Percentiles rank a stretch among this genome's conserved stretches.
Evolutionary conservation across 1,140 invertebrate species (phyloP).

Genomic region (Schmidtea mediterranea): DNA sequence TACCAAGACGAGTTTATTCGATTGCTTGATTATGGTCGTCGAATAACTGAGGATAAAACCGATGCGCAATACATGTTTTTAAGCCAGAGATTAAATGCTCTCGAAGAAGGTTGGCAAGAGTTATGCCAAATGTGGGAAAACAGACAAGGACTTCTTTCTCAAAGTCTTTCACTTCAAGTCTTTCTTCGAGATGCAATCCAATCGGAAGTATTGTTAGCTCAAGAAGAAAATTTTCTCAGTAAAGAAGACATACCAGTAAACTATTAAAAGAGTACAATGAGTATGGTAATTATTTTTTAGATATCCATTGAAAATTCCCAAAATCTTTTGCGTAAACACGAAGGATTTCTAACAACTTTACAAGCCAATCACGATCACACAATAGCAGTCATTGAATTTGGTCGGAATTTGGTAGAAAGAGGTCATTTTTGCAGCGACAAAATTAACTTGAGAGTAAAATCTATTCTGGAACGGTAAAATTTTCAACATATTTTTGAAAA

Average conservation of each 20-base stretch:
- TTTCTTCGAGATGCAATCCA: conserved; percentile 77
- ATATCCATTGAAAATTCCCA: no score
- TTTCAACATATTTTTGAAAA: no score
- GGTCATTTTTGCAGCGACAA: no score
- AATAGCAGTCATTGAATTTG: no score
- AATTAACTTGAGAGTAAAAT: no score
- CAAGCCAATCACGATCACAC: no score
- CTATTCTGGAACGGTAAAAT: no score
- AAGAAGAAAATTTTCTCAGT: conserved; percentile 59
- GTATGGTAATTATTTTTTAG: neutral
- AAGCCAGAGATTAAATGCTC: conserved; percentile 50
- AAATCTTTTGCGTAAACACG: no score
- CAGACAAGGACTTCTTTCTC: conserved; percentile 37
- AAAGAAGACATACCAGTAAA: neutral
- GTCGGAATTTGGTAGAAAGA: no score
- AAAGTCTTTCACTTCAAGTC: conserved; percentile 24
- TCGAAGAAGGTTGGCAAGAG: conserved; percentile 85
- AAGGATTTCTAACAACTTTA: no score
- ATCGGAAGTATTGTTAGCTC: conserved; percentile 67
- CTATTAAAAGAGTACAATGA: conserved; percentile 37
- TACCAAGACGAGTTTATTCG: conserved; percentile 73
- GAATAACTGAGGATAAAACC: conserved; percentile 41
- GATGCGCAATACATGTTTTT: conserved; percentile 67
- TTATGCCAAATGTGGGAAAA: conserved; percentile 93
- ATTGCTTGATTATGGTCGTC: conserved; percentile 91